phyloP scores from a whole-genome alignment of 1,140 invertebrate species.

The Eriocheir sinensis region DNA sequence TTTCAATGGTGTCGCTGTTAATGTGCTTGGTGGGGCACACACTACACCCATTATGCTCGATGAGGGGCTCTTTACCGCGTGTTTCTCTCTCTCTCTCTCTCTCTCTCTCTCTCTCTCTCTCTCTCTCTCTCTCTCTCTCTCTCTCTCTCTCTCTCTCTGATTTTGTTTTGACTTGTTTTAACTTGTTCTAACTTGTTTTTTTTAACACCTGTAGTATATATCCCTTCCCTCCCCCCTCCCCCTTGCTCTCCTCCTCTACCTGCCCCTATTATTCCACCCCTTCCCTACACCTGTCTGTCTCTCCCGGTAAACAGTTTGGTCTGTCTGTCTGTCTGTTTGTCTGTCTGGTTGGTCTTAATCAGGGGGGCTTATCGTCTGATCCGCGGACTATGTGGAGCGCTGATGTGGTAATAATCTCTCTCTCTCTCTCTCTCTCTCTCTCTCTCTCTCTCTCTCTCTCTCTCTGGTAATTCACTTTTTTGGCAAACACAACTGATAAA shows the following conservation, averaged over 20 bases:
- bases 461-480: not conserved
- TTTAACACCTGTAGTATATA: not conserved
- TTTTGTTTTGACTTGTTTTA: not conserved
- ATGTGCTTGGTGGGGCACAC: not conserved
- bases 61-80: not conserved
- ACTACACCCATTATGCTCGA: not conserved
- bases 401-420: not conserved
- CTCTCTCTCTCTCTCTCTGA: not conserved
- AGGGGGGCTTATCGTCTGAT: no score
- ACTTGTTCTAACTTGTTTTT: not conserved
- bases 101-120: not conserved
- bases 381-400: no score
- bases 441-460: constrained; percentile 32
- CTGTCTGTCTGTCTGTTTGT: not conserved
- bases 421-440: constrained; percentile 50
- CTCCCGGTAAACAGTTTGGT: not conserved
- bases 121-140: not conserved
- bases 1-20: not conserved
- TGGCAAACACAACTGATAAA: no score
- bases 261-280: not conserved
- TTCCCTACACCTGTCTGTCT: not conserved
- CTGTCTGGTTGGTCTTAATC: not conserved
- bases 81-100: not conserved
- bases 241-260: not conserved
- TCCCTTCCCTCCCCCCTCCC: not conserved